Evolutionary conservation across 2,797 vertebrate species (phyloP).

Genomic region (Scolopax bukidnonensis): DNA sequence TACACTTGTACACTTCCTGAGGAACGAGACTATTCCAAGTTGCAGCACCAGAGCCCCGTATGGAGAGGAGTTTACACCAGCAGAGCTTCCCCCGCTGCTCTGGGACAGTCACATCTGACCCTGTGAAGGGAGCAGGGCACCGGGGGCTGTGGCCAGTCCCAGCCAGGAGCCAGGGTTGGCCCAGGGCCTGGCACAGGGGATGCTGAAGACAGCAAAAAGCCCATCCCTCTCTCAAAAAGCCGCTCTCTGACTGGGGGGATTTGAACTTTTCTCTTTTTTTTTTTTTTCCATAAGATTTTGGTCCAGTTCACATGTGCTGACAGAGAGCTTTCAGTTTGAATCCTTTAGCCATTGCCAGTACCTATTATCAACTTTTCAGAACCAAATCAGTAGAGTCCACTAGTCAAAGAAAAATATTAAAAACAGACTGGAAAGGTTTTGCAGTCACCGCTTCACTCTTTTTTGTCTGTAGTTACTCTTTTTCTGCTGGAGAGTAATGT

Average conservation of each 20-base stretch:
- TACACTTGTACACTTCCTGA: rapidly evolving
- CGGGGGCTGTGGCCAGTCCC: neutral
- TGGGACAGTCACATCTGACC: rapidly evolving
- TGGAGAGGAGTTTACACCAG: neutral
- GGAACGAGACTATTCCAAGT: neutral
- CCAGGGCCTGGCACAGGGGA: neutral
- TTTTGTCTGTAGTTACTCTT: neutral
- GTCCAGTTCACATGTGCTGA: neutral
- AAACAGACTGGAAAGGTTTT: neutral
- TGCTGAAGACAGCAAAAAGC: neutral
- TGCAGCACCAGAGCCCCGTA: neutral
- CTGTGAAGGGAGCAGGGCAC: neutral
- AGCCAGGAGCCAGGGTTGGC: rapidly evolving
- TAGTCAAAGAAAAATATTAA: neutral
- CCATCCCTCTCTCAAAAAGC: neutral
- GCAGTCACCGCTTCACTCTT: neutral
- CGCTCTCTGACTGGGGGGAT: rapidly evolving
- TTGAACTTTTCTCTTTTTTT: too few relatives aligned
- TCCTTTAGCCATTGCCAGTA: neutral
- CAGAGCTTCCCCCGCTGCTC: rapidly evolving
- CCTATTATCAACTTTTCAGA: neutral
- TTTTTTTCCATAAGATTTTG: neutral
- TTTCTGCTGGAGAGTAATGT: neutral
- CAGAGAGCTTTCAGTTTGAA: neutral
- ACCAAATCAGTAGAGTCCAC: neutral